phyloP scores from a whole-genome alignment of 2,113 vertebrate species.

The Sterna hirundo region DNA sequence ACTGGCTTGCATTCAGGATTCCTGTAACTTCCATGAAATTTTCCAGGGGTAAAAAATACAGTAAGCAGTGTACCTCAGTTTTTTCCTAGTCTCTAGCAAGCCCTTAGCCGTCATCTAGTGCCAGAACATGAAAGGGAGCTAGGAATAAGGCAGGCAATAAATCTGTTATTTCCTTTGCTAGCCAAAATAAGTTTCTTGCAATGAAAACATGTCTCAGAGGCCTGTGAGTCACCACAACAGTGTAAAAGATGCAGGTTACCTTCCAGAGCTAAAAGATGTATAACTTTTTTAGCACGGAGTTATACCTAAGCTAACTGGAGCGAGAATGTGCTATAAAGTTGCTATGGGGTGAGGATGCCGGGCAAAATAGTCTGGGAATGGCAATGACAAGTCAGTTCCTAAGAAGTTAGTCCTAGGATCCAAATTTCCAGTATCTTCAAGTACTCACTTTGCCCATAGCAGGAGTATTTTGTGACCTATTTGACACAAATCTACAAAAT shows the following conservation, averaged over 20 bases:
- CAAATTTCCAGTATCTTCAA: background rate
- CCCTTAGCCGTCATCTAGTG: background rate
- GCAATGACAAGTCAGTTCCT: background rate
- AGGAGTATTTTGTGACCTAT: background rate
- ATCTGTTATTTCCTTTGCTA: background rate
- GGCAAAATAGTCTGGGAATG: background rate
- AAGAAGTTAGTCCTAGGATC: background rate
- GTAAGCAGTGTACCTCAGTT: background rate
- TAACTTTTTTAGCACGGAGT: background rate
- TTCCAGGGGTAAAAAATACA: background rate
- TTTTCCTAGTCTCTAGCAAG: background rate
- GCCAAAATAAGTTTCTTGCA: background rate
- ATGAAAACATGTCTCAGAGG: background rate
- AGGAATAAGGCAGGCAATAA: background rate
- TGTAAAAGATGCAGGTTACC: background rate
- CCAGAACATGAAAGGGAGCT: background rate
- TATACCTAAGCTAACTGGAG: background rate
- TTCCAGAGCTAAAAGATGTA: background rate
- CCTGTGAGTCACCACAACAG: background rate
- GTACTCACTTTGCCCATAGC: background rate
- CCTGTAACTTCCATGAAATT: background rate
- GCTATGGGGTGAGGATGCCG: background rate
- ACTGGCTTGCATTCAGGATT: background rate
- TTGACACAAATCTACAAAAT: background rate
- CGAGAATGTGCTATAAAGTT: background rate